These are phyloP conservation scores for Pyralis farinalis DNA, from an alignment of 2,888 invertebrate genomes.

Conservation along the genomic window DNA sequence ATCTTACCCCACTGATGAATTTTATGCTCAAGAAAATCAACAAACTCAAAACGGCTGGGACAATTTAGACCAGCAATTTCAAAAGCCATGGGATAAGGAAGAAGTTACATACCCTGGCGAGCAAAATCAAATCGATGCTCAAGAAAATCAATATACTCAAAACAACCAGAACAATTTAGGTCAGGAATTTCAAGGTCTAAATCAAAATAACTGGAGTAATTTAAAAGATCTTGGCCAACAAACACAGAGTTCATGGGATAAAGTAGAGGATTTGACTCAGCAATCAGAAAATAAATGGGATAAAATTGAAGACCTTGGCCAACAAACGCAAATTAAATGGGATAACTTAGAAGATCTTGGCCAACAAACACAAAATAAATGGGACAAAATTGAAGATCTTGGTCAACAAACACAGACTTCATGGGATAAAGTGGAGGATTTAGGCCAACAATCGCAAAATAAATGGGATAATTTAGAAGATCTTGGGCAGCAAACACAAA, in stretches of 20 bases:
- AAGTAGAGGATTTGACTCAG: slow-evolving; percentile 33
- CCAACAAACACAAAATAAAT: slow-evolving; percentile 15
- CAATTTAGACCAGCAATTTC: slow-evolving; percentile 35
- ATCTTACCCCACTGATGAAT: slow-evolving; percentile 34
- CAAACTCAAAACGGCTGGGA: slow-evolving; percentile 25
- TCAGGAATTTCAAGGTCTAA: slow-evolving; percentile 33
- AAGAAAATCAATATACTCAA: no score
- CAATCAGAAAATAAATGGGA: slow-evolving; percentile 23
- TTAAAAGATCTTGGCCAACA: slow-evolving; percentile 18
- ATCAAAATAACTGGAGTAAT: slow-evolving; percentile 20
- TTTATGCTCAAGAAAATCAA: slow-evolving; percentile 10
- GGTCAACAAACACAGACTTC: slow-evolving; percentile 12
- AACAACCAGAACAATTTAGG: no score
- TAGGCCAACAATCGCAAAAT: slow-evolving; percentile 32
- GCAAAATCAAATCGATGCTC: no score
- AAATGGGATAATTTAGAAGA: slow-evolving; percentile 32
- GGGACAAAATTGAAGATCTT: slow-evolving; percentile 10
- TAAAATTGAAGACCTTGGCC: slow-evolving; percentile 27
- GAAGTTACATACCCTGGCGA: no score
- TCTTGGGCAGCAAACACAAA: slow-evolving; percentile 39
- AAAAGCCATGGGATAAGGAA: slow-evolving; percentile 27
- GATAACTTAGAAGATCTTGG: slow-evolving; percentile 9
- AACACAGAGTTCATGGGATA: slow-evolving; percentile 15
- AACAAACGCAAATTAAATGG: slow-evolving; percentile 28
- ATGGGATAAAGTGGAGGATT: slow-evolving; percentile 21